Evolutionary conservation across 2,797 vertebrate genomes (phyloP), one percentile per base, ranked within the genome.

Genomic region (Sciurus vulgaris): DNA sequence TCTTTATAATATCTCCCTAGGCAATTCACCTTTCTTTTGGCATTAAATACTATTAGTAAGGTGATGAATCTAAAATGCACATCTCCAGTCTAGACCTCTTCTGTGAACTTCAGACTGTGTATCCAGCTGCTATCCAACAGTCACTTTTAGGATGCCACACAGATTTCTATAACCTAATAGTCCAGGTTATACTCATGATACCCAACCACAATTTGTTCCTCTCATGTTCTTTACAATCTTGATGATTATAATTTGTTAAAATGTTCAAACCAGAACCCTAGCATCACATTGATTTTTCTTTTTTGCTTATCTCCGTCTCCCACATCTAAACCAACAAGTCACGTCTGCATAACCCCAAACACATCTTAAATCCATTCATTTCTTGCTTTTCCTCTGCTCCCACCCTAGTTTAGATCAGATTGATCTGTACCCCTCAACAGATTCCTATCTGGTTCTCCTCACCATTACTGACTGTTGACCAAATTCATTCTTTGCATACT

Each of bases 11-110:
- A 8, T 51, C 35, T 93, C 77, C 22, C 22, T 38, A 47, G 38
- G 20, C 77, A 30, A 90, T 47, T 90, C 7, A 51, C 47, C 6
- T 9, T 67, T 88, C 8, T 87, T 44, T 76, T 86, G 14, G 6
- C 67, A 91, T 93, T 95, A 81, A 87, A 79, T 49, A 87, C 30
- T 72, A 59, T 59, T 54, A 74, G 81, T 77, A 65, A 59, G 59
- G 17, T 82, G 47, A 61, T 38, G 44, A 87, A 47, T 72, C 70
- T 92, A 89, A 93, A 77, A 82, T 67, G 47, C 81, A 85, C 5
- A 13, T 77, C 41, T 92, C 24, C 30, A 79, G 20, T 7, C 30
- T 38, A 77, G 5, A 61, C 67, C 6, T 94, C 56, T 51, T 59
- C 44, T 87, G 54, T 88, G 28, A 88, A 88, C 13, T 76, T 88